Conservation (phyloP, 2,888 invertebrate genomes). For the Ectemnius lituratus region DNA sequence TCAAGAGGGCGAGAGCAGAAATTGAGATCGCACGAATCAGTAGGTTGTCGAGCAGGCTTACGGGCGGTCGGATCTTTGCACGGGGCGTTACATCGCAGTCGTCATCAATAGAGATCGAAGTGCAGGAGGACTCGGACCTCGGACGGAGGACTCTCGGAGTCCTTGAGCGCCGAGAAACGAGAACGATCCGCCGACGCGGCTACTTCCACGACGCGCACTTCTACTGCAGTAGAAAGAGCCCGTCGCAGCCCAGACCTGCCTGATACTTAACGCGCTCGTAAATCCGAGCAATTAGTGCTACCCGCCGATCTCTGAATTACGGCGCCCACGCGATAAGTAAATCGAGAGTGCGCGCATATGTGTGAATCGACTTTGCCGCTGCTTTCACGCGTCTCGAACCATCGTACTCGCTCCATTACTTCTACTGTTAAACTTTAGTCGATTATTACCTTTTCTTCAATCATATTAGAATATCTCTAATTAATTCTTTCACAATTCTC, state of each 20-base stretch:
- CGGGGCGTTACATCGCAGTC: constrained; percentile 1
- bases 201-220: neutral
- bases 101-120: constrained; percentile 10
- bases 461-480: too few species aligned
- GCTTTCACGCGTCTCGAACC: too few species aligned
- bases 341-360: constrained; percentile 9
- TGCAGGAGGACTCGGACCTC: neutral
- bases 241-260: constrained; percentile 43
- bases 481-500: too few species aligned
- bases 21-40: constrained; percentile 5
- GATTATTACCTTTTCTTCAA: too few species aligned
- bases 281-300: constrained; percentile 68
- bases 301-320: constrained; percentile 51
- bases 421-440: too few species aligned
- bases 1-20: neutral
- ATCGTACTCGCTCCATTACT: too few species aligned
- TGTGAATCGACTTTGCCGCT: constrained; percentile 11
- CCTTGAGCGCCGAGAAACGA: constrained; percentile 49
- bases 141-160: constrained; percentile 26
- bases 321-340: constrained; percentile 5
- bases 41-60: neutral
- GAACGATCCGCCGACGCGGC: constrained; percentile 42
- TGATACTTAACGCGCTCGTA: constrained; percentile 66
- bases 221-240: constrained; percentile 4
- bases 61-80: neutral